A percentile compares a stretch with the other conserved stretches of the same genome.
Evolutionary conservation across 2,113 vertebrate species (phyloP).

Genomic region (Limanda limanda): DNA sequence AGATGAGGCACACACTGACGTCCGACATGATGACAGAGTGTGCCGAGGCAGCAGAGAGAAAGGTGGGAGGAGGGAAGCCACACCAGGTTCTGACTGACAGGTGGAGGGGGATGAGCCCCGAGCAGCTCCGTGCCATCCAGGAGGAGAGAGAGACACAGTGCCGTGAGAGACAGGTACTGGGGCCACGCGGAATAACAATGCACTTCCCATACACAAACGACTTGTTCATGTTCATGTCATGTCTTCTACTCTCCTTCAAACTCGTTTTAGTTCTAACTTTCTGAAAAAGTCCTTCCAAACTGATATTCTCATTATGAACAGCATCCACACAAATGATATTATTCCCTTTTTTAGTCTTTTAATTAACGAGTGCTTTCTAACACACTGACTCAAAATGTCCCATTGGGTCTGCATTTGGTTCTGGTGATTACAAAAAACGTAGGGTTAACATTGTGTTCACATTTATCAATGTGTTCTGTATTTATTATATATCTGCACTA

Average conservation of each 20-base stretch:
- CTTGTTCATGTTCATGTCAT: not conserved
- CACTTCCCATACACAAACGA: conserved; percentile 1
- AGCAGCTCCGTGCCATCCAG: conserved; percentile 74
- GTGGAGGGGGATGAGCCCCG: conserved; percentile 83
- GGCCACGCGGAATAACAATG: not conserved
- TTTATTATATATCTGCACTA: too few relatives aligned
- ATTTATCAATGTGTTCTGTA: too few relatives aligned
- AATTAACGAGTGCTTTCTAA: not conserved
- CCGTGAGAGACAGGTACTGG: conserved; percentile 74
- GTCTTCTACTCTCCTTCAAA: not conserved
- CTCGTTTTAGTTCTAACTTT: not conserved
- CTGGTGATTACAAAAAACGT: too few relatives aligned
- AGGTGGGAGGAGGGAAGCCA: conserved; percentile 19
- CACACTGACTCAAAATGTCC: too few relatives aligned
- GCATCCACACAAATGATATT: not conserved
- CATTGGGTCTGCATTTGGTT: too few relatives aligned
- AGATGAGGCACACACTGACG: conserved; percentile 76
- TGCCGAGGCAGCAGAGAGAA: conserved; percentile 62
- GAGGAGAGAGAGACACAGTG: conserved; percentile 73
- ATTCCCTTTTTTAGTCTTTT: not conserved
- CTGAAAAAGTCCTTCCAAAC: not conserved
- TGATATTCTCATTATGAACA: not conserved
- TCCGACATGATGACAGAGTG: conserved; percentile 83
- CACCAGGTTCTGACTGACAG: conserved; percentile 70
- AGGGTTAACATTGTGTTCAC: too few relatives aligned